Evolutionary conservation across 2,888 invertebrate species (phyloP), one percentile per base, ranked within the genome.

Genomic region (Zelleria hepariella): DNA sequence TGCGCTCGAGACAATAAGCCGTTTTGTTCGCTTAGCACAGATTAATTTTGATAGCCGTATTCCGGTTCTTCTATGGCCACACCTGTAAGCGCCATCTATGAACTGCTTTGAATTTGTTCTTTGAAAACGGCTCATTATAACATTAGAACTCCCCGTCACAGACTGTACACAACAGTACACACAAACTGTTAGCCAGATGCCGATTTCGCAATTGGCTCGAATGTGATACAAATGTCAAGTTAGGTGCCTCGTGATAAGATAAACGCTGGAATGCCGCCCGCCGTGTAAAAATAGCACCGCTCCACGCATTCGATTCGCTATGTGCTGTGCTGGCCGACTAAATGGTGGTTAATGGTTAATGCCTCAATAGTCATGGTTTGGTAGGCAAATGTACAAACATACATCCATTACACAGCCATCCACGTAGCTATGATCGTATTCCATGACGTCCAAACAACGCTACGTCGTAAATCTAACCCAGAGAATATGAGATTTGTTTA

Each of bases 221-320:
- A 51, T 51, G 51, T 20, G 51, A 51, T 51, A 54, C 54, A 25
- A 24, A 25, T 25, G 54, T 26, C 25, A 54, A 26, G 25, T 15
- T 26, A 54, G n/a, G 26, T 54, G 54, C 54, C 26, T n/a, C 54
- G 32, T 15, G 54, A 54, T 54, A 54, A 54, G 54, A 54, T 54
- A 54, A 51, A n/a, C 25, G 27, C 23, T 10, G 51, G 26, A 25
- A 54, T 54, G 25, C 54, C 26, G 27, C 15, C 18, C 1, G 54
- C 25, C 26, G 25, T 18, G 24, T 26, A 26, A 24, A 54, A 54
- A 54, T 54, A 24, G 26, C 18, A 7, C 5, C 18, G 54, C n/a
- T 25, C 23, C 7, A 24, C 18, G 18, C 18, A 49, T 21, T 8
- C 51, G 10, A 3, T 42, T 10, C n/a, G n/a, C 42, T 10, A 42